Base-by-base conservation (phyloP, 2,888 invertebrate species). In the Napeogenes sylphis region DNA sequence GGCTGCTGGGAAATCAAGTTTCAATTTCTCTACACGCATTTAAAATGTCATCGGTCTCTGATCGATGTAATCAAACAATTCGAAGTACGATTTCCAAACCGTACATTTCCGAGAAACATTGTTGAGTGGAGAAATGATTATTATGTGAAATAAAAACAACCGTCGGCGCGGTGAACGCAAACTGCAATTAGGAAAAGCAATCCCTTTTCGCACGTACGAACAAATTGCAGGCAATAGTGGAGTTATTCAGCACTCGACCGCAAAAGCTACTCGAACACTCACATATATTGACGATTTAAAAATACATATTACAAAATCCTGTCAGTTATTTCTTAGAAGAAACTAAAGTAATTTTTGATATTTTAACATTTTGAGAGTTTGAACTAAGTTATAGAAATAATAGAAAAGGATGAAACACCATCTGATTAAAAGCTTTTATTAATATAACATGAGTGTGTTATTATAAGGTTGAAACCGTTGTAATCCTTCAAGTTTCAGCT, bases 171-270 rank as follows among this genome's bases (percentile, higher is more conserved):
- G 63, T 55, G 62, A 56, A 68, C 63, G 65, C 68, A 59, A 58
- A 45, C 69, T 66, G 71, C 82, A 87, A 88, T 89, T 86, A 87
- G 75, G 80, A 75, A 71, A 82, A 78, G 83, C 82, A 80, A 84
- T 81, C 80, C 80, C 76, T 80, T 74, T 83, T 85, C 81, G 83
- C 89, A 87, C 89, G 87, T 89, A 87, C 84, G 80, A 72, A 81
- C 81, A 88, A 89, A 90, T 90, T 89, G 84, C 85, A 71, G 76
- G 76, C 78, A 76, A 76, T 75, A 75, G 76, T 68, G 74, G 73
- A 61, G 61, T 59, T 62, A 51, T 71, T 74, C 67, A 65, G 68
- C 69, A 65, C 65, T 69, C 64, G 63, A 71, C 67, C 71, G 70
- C 71, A 73, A 73, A 71, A 73, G 74, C 67, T 67, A 61, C 51